Evolutionary conservation across 2,797 vertebrate species (phyloP).

Genomic region (Girardinus metallicus): DNA sequence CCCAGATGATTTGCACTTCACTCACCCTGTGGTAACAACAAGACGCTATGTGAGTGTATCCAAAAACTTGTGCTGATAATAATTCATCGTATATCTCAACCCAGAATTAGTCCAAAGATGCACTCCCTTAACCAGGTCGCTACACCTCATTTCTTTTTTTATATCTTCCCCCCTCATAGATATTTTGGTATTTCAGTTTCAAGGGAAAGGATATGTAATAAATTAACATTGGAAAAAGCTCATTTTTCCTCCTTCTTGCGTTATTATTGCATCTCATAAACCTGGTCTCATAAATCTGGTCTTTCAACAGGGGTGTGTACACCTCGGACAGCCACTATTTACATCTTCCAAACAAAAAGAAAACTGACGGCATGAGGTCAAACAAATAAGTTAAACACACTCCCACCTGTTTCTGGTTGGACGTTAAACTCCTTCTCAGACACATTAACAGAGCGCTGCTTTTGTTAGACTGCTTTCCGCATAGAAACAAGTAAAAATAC

Average conservation of each 20-base stretch:
- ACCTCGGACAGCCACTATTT: not conserved
- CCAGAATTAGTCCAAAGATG: not conserved
- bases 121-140: not conserved
- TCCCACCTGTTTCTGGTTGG: not conserved
- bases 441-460: slow-evolving; percentile 37
- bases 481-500: slow-evolving; percentile 25
- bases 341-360: not conserved
- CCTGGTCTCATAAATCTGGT: not conserved
- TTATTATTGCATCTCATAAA: not conserved
- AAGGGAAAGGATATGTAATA: not conserved
- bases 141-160: not conserved
- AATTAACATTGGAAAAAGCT: not conserved
- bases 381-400: not conserved
- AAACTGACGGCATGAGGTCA: not conserved
- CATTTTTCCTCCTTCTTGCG: not conserved
- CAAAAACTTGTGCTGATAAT: no score
- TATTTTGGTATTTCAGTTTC: not conserved
- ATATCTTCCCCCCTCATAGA: not conserved
- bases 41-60: no score
- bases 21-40: no score
- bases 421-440: not conserved
- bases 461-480: slow-evolving; percentile 43
- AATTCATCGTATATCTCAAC: not conserved
- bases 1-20: no score
- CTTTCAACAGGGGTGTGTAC: not conserved